phyloP scores from a whole-genome alignment of 2,888 invertebrate genomes.

The Xylocampa areola region DNA sequence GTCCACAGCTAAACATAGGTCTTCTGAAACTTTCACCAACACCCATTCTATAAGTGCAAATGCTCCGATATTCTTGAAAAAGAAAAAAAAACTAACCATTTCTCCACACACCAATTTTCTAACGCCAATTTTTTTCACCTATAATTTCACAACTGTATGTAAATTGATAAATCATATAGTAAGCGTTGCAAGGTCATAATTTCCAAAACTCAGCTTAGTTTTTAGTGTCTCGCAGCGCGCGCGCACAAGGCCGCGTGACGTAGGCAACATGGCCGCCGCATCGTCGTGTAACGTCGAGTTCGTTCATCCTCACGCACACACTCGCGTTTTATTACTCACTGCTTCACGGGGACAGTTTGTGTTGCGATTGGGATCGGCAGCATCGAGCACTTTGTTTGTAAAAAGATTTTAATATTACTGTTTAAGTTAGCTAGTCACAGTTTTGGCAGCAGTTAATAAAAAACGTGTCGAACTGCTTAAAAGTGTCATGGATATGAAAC shows the following conservation, averaged over 20 bases:
- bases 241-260: conserved; percentile 59
- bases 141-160: conserved; percentile 48
- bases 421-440: background rate
- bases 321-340: conserved; percentile 33
- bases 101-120: conserved; percentile 3
- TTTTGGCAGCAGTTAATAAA: too few species aligned
- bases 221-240: conserved; percentile 41
- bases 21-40: background rate
- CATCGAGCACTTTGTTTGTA: conserved; percentile 6
- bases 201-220: conserved; percentile 50
- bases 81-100: background rate
- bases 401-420: conserved; percentile 17
- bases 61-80: background rate
- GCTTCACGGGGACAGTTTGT: conserved; percentile 41
- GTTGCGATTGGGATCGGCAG: conserved; percentile 28
- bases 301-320: conserved; percentile 58
- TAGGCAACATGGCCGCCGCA: conserved; percentile 54
- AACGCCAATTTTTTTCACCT: conserved; percentile 17
- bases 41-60: background rate
- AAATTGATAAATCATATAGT: conserved; percentile 56
- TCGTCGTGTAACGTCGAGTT: conserved; percentile 46
- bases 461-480: too few species aligned
- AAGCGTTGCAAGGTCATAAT: conserved; percentile 52
- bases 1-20: background rate
- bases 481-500: too few species aligned